A percentile compares a stretch with the other conserved stretches of the same genome.
Evolutionary conservation across 2,113 vertebrate species (phyloP).

Genomic region (Sarotherodon lohbergeri): DNA sequence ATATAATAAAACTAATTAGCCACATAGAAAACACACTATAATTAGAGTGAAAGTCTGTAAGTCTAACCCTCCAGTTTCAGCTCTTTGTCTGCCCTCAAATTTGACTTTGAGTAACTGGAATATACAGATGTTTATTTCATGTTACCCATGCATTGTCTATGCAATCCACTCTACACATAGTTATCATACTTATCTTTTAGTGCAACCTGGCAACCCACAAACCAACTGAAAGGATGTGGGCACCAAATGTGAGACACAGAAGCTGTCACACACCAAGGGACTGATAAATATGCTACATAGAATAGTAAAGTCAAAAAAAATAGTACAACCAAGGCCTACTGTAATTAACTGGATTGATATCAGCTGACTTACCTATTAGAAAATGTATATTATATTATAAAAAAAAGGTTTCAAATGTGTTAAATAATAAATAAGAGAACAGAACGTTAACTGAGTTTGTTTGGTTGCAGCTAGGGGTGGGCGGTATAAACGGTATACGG

Average conservation of each 20-base stretch:
- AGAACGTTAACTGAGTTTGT: not conserved
- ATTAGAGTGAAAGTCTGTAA: not conserved
- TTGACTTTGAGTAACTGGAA: not conserved
- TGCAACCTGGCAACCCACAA: not conserved
- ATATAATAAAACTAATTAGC: accelerated
- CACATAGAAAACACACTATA: not conserved
- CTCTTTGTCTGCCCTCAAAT: not conserved
- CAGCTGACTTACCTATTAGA: not conserved
- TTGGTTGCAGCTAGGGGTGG: not conserved
- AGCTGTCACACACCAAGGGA: not conserved
- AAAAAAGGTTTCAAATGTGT: not conserved
- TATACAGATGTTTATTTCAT: not conserved
- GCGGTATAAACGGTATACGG: too few relatives aligned
- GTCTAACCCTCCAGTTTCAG: not conserved
- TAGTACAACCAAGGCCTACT: not conserved
- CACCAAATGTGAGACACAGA: not conserved
- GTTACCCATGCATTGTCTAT: not conserved
- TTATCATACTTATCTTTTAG: not conserved
- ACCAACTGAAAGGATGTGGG: not conserved
- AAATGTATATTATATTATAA: not conserved
- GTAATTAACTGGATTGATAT: not conserved
- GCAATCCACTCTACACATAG: not conserved
- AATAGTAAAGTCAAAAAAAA: not conserved
- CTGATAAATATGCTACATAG: not conserved
- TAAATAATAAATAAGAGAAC: not conserved